Percentiles rank a stretch among this genome's conserved stretches.
Evolutionary conservation across 2,113 vertebrate genomes (phyloP).

Genomic region (Ifrita kowaldi): DNA sequence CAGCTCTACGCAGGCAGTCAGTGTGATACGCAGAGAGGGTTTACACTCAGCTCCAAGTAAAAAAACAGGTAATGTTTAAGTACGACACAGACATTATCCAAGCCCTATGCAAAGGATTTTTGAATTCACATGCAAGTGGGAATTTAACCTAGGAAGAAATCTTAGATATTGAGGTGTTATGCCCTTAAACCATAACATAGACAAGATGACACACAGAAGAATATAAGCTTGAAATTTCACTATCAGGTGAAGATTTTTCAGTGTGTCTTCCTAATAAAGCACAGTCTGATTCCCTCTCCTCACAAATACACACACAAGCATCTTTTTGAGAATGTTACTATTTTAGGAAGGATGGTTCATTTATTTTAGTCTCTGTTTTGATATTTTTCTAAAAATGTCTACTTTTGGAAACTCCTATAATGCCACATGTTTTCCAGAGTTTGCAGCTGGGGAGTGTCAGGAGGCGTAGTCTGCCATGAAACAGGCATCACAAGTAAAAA

Average conservation of each 20-base stretch:
- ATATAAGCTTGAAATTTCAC: not conserved
- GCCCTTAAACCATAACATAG: not conserved
- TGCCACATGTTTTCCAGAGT: not conserved
- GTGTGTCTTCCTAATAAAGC: not conserved
- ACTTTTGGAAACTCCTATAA: not conserved
- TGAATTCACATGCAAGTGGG: not conserved
- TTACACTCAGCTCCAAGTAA: not conserved
- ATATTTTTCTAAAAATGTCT: not conserved
- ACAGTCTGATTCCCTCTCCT: not conserved
- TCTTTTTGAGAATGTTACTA: not conserved
- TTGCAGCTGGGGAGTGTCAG: not conserved
- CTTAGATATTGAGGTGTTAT: not conserved
- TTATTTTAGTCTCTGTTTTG: not conserved
- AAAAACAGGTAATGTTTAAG: not conserved
- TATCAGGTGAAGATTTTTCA: not conserved
- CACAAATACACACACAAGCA: not conserved
- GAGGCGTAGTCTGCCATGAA: not conserved
- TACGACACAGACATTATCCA: not conserved
- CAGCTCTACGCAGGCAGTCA: not conserved
- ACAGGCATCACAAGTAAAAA: not conserved
- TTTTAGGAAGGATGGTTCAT: not conserved
- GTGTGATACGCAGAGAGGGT: fast-evolving
- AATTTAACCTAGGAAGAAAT: not conserved
- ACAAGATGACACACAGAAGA: not conserved
- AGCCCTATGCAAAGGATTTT: not conserved